These are phyloP conservation scores for Blomia tropicalis DNA, from an alignment of 2,888 invertebrate species.

Conservation along the genomic window DNA sequence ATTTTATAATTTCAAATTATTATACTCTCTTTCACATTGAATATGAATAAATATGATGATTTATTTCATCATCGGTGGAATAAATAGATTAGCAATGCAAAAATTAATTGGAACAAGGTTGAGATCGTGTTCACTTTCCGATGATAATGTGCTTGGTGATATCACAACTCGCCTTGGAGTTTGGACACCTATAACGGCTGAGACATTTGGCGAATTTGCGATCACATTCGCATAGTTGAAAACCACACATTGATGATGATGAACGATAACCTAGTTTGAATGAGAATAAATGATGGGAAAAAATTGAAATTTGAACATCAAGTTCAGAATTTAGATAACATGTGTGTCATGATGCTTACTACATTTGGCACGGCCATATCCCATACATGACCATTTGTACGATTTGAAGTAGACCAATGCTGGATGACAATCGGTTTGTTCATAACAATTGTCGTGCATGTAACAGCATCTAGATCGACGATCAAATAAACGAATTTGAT, in stretches of 20 bases:
- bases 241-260: slow-evolving; percentile 44
- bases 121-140: not conserved
- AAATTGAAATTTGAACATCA: not conserved
- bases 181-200: slow-evolving; percentile 55
- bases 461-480: slow-evolving; percentile 71
- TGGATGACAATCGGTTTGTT: slow-evolving; percentile 56
- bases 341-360: slow-evolving; percentile 40
- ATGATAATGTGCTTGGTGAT: slow-evolving; percentile 1
- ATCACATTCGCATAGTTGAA: slow-evolving; percentile 67
- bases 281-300: too few species aligned
- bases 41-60: not conserved
- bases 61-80: too few species aligned
- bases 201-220: slow-evolving; percentile 59
- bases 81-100: too few species aligned
- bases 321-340: not conserved
- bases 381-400: slow-evolving; percentile 70
- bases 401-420: slow-evolving; percentile 69
- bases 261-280: too few species aligned
- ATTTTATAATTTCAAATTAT: too few species aligned
- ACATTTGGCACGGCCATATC: slow-evolving; percentile 53
- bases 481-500: not conserved
- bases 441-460: slow-evolving; percentile 70
- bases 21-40: not conserved
- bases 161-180: slow-evolving; percentile 19
- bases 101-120: too few species aligned